Conservation (phyloP, 1,140 invertebrate genomes). For the Hylaeus anthracinus region DNA sequence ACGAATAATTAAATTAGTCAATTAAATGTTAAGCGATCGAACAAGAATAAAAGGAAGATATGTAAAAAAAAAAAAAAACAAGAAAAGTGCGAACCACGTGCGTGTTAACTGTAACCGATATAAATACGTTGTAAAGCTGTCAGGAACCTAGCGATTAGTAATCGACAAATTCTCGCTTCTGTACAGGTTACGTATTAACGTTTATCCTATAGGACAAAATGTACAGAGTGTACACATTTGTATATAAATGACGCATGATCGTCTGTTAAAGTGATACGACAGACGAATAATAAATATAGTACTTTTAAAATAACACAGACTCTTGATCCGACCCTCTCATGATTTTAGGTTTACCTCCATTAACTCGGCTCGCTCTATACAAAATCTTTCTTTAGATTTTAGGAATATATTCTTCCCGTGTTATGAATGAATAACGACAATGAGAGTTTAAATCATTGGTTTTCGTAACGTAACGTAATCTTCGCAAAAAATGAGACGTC, state of each 20-base stretch:
- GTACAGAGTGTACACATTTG: slow-evolving; percentile 74
- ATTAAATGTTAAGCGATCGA: slow-evolving; percentile 56
- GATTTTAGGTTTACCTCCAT: not conserved
- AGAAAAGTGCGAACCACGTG: slow-evolving; percentile 13
- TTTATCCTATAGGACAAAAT: slow-evolving; percentile 58
- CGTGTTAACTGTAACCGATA: slow-evolving; percentile 29
- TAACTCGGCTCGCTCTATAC: no score
- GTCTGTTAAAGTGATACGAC: slow-evolving; percentile 44
- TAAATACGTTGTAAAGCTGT: slow-evolving; percentile 31
- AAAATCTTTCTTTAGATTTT: no score
- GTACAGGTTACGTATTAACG: slow-evolving; percentile 66
- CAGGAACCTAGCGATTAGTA: slow-evolving; percentile 39
- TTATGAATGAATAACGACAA: no score
- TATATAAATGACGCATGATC: slow-evolving; percentile 69
- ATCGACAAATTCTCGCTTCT: slow-evolving; percentile 60
- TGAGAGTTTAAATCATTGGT: no score
- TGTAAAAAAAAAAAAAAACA: not conserved
- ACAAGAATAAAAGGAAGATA: not conserved
- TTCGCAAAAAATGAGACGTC: no score
- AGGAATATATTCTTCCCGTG: no score
- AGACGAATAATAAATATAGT: slow-evolving; percentile 66
- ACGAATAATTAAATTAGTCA: slow-evolving; percentile 64
- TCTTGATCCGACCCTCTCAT: not conserved
- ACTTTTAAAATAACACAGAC: slow-evolving; percentile 63
- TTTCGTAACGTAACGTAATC: no score